phyloP scores from a whole-genome alignment of 1,140 invertebrate genomes.

The Conopomorpha cramerella region DNA sequence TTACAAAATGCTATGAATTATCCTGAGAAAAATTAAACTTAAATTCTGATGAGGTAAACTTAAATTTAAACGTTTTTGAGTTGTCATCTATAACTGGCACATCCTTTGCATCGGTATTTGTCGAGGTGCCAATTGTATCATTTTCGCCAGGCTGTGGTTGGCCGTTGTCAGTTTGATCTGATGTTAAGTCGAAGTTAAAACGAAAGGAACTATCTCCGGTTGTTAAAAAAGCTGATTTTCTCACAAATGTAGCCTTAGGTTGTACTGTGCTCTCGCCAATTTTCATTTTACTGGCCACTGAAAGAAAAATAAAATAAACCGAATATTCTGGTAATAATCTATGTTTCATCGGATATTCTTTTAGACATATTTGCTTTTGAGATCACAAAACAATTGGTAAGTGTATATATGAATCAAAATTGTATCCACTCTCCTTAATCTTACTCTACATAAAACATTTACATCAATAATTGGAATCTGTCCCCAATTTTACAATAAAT shows the following conservation, averaged over 20 bases:
- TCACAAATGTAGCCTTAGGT: constrained; percentile 47
- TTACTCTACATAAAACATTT: no score
- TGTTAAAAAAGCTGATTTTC: constrained; percentile 41
- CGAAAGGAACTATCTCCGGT: constrained; percentile 38
- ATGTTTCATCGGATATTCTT: no score
- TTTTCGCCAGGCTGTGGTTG: neutral
- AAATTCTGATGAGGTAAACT: constrained; percentile 26
- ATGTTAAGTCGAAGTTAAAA: constrained; percentile 37
- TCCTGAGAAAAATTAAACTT: constrained; percentile 45
- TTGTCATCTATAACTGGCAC: constrained; percentile 9
- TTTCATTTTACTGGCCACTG: constrained; percentile 55
- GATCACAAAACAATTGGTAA: no score
- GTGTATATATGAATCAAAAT: no score
- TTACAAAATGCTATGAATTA: constrained; percentile 13
- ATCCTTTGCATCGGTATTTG: constrained; percentile 5
- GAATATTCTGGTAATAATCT: no score
- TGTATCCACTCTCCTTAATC: no score
- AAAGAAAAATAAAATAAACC: constrained; percentile 23
- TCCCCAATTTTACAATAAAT: neutral
- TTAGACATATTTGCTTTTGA: neutral
- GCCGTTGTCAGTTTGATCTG: constrained; percentile 15
- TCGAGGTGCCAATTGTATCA: constrained; percentile 5
- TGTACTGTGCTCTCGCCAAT: constrained; percentile 33
- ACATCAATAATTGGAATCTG: no score
- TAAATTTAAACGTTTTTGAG: constrained; percentile 29